Conservation (phyloP, 2,113 vertebrate genomes). For the Steatornis caripensis region DNA sequence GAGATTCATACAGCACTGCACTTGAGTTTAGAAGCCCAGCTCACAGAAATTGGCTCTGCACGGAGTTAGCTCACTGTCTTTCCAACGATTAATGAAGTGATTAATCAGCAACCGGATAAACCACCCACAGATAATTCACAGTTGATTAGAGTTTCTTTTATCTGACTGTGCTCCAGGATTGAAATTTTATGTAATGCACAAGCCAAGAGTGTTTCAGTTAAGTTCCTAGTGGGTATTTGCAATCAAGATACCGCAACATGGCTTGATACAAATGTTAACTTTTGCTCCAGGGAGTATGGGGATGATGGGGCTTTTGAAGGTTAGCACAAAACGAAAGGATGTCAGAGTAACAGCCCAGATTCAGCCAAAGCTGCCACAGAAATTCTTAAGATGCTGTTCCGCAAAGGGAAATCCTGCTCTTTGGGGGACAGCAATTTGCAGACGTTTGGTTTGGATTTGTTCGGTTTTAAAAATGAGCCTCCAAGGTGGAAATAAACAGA, state of each 20-base stretch:
- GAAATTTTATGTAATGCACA: slow-evolving; percentile 17
- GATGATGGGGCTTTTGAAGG: not conserved
- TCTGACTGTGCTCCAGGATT: not conserved
- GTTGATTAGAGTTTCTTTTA: slow-evolving; percentile 44
- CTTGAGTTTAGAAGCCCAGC: not conserved
- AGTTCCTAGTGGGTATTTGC: not conserved
- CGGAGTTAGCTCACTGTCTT: not conserved
- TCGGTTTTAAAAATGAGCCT: not conserved
- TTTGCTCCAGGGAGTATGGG: not conserved
- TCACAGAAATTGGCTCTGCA: not conserved
- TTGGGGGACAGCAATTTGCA: not conserved
- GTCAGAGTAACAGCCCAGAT: not conserved
- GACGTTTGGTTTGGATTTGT: not conserved
- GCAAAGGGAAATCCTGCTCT: not conserved
- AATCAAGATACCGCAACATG: not conserved
- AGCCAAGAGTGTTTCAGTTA: not conserved
- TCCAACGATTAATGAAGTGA: slow-evolving; percentile 1
- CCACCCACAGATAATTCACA: slow-evolving; percentile 24
- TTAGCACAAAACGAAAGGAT: not conserved
- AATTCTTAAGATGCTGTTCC: not conserved
- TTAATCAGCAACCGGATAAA: slow-evolving; percentile 46
- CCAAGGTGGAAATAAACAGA: not conserved
- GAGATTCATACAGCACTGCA: not conserved
- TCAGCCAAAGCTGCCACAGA: not conserved
- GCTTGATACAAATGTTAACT: slow-evolving; percentile 6